These are phyloP conservation scores for Mastomys coucha DNA, from an alignment of 2,113 vertebrate genomes.

Conservation along the genomic window DNA sequence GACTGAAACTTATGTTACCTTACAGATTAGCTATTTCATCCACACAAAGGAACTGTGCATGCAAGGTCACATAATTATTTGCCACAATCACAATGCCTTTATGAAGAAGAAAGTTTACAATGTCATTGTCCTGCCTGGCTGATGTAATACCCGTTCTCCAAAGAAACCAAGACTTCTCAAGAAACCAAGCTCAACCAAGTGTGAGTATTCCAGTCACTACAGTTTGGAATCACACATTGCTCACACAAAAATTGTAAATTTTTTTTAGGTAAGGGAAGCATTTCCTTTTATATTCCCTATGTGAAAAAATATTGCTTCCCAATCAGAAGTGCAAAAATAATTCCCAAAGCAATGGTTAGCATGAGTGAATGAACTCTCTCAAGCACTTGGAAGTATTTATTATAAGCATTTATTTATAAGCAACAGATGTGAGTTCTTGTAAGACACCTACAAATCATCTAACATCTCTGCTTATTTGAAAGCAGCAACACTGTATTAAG, in stretches of 20 bases:
- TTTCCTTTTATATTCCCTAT: not conserved
- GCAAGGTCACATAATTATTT: constrained; percentile 26
- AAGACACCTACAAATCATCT: constrained; percentile 11
- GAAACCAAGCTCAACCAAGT: no score
- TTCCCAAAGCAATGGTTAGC: not conserved
- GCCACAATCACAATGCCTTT: constrained; percentile 24
- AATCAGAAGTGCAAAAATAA: constrained; percentile 62
- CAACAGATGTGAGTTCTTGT: constrained; percentile 36
- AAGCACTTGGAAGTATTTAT: not conserved
- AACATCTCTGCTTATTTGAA: not conserved
- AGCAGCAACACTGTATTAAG: not conserved
- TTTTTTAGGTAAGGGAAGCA: constrained; percentile 3
- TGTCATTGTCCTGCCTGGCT: not conserved
- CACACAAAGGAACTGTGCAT: not conserved
- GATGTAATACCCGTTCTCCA: not conserved
- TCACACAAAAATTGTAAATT: constrained; percentile 35
- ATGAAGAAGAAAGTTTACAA: constrained; percentile 3
- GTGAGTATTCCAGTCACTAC: not conserved
- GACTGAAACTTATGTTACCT: not conserved
- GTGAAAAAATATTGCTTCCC: not conserved
- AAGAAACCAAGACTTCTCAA: not conserved
- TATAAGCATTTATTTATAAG: constrained; percentile 2
- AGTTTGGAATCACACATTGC: constrained; percentile 5
- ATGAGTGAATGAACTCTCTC: constrained; percentile 23
- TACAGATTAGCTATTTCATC: not conserved